Evolutionary conservation across 1,140 invertebrate genomes (phyloP).

Genomic region (Bombyx mori): ASM3026992v2 NC_085117.1:11588001-11588500

Average conservation of each 20-base stretch:
- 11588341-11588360: slow-evolving; percentile 58
- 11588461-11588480: slow-evolving; percentile 57
- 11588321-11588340: slow-evolving; percentile 46
- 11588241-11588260: slow-evolving; percentile 40
- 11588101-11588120: neutral
- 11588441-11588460: slow-evolving; percentile 24
- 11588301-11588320: slow-evolving; percentile 36
- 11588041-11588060: neutral
- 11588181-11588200: slow-evolving; percentile 15
- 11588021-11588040: neutral
- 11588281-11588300: slow-evolving; percentile 60
- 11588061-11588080: neutral
- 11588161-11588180: slow-evolving; percentile 33
- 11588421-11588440: slow-evolving; percentile 18
- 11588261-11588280: slow-evolving; percentile 35
- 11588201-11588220: too few species aligned
- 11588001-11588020: slow-evolving; percentile 33
- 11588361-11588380: slow-evolving; percentile 41
- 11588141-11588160: slow-evolving; percentile 6
- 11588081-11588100: slow-evolving; percentile 16
- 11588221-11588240: slow-evolving; percentile 4
- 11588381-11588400: slow-evolving; percentile 53
- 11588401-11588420: slow-evolving; percentile 31
- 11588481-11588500: slow-evolving; percentile 14
- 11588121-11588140: slow-evolving; percentile 7